Evolutionary conservation across 2,888 invertebrate genomes (phyloP), one percentile per base, ranked within the genome.

Genomic region (Venustoraphidia nigricollis): DNA sequence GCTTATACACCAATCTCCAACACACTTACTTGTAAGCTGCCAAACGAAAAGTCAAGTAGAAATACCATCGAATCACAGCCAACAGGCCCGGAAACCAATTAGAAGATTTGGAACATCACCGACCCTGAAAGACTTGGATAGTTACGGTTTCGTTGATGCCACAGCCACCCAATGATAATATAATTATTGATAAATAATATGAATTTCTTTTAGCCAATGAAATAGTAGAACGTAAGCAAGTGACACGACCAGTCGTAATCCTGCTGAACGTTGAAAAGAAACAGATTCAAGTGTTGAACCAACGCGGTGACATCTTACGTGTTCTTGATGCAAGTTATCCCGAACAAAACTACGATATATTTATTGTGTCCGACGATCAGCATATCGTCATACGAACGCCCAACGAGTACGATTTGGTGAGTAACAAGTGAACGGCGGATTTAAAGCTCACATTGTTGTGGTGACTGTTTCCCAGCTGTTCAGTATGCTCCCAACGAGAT

Each of bases 381-480:
- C 66, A 65, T 48, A 34, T 70, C 2, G 54, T 72, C 43, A 51
- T 76, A 36, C 65, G 67, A 51, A 63, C 69, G 35, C 58, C 61
- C 10, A 66, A 70, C 51, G 72, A 73, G 53, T 74, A 75, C 54
- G 76, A 76, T 61, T 59, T 75, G 60, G 72, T 73, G 59, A 57
- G 53, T 49, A 17, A 41, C 14, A 8, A 37, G 2, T 38, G 17
- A 17, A 11, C 17, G n/a, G 17, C 37, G 10, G 10, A 11, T 14
- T 41, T 3, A 45, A 45, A 45, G 8, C 13, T 10, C 14, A 8
- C 17, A 42, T 40, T 40, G 14, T 46, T 41, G 38, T 9, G 11
- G 9, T 36, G 14, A 47, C 14, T 48, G 41, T 45, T 42, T 44
- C n/a, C n/a, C n/a, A n/a, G n/a, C n/a, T n/a, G n/a, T n/a, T n/a